A percentile compares a stretch with the other conserved stretches of the same genome.
Evolutionary conservation across 2,113 vertebrate species (phyloP).

Genomic region (Dicerorhinus sumatrensis): DNA sequence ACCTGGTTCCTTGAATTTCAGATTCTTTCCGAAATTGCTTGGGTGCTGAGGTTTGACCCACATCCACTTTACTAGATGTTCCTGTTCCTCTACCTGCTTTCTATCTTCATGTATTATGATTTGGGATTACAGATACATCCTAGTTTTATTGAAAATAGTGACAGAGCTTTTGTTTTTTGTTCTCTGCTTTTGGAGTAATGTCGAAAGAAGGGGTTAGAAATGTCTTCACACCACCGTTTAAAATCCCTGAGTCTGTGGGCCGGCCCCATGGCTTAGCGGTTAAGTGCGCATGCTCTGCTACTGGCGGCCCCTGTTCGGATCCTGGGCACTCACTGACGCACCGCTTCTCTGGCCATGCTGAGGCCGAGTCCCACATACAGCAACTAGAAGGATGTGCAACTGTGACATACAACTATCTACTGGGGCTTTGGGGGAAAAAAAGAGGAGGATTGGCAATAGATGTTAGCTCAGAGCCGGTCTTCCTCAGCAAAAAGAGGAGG

Average conservation of each 20-base stretch:
- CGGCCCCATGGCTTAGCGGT: no score
- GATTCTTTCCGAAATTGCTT: neutral
- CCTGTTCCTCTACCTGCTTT: neutral
- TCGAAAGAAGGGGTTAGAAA: neutral
- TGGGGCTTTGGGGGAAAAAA: no score
- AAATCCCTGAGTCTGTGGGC: conserved; percentile 18
- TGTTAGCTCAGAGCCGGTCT: no score
- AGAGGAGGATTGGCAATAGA: no score
- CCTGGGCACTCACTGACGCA: no score
- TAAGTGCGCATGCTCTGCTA: no score
- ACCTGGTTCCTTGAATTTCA: neutral
- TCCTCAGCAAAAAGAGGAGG: no score
- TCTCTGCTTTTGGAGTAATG: conserved; percentile 8
- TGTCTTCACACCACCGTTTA: neutral
- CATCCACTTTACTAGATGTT: neutral
- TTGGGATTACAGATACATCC: conserved; percentile 15
- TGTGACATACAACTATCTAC: no score
- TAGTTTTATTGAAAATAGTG: conserved; percentile 59
- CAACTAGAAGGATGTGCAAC: no score
- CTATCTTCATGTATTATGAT: neutral
- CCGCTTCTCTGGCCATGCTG: no score
- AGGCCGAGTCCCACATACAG: no score
- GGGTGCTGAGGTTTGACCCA: neutral
- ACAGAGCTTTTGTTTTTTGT: conserved; percentile 26
- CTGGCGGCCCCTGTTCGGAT: no score